Evolutionary conservation across 2,113 vertebrate species (phyloP), one percentile per base, ranked within the genome.

Genomic region (Pelodiscus sinensis): DNA sequence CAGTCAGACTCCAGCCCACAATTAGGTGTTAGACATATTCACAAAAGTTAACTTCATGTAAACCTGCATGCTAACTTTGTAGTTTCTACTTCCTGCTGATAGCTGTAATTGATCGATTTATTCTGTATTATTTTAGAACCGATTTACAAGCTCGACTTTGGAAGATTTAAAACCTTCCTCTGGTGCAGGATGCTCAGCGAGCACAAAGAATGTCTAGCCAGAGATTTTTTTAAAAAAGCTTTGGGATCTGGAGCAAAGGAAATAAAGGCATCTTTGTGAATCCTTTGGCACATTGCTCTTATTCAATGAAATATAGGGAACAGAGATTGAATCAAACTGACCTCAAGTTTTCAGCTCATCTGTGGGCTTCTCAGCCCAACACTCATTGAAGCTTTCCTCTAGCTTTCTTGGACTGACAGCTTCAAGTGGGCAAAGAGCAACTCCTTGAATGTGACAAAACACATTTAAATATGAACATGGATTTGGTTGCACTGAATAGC

Each of bases 201-300:
- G 31, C 22, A 73, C 8, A 58, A 85, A 65, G 51, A 84, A 44
- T 1, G 2, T 27, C 16, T 51, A 51, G 50, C 24, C 0, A 0
- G 21, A 56, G 4, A 51, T 83, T 81, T 21, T 31, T 27, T 29
- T 58, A 21, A 7, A 25, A 85, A 51, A 38, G 5, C 2, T 4
- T 25, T 65, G 29, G 52, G 8, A 50, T 83, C 81, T 71, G 51
- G 24, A 11, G 8, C 57, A 91, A 54, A 25, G 89, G 73, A 89
- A 68, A 31, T 87, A 81, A 88, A 82, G 38, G 10, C 16, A 35
- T 68, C 24, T 12, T 27, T 65, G 31, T 68, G 90, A 89, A 79
- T 90, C 87, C 54, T 35, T 9, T 18, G 1, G 35, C 60, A 6
- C 4, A n/a, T 50, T 75, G 87, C 4, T 22, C 18, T 3, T 21